A percentile compares a stretch with the other conserved stretches of the same genome.
Evolutionary conservation across 2,888 invertebrate species (phyloP).

Genomic region (Ectemnius cavifrons): DNA sequence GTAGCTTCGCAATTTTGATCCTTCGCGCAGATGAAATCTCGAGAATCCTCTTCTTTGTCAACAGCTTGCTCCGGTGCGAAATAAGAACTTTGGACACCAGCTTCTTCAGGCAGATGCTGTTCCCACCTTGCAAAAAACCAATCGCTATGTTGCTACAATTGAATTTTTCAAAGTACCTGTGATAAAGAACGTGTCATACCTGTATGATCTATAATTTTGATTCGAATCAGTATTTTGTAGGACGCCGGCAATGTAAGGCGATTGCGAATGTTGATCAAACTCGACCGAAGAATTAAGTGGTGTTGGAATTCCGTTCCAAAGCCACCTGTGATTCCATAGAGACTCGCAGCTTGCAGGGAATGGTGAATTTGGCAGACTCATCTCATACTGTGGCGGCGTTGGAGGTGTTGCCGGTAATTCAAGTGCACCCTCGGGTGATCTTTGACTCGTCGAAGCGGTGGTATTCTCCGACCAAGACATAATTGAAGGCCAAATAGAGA

Average conservation of each 20-base stretch:
- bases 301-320: conserved; percentile 45
- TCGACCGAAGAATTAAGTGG: conserved; percentile 15
- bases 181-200: conserved; percentile 40
- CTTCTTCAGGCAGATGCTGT: conserved; percentile 44
- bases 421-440: conserved; percentile 47
- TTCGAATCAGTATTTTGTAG: conserved; percentile 47
- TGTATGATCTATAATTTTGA: conserved; percentile 56
- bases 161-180: background rate
- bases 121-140: conserved; percentile 42
- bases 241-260: conserved; percentile 18
- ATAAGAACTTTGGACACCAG: background rate
- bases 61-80: conserved; percentile 12
- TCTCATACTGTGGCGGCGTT: conserved; percentile 46
- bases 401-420: conserved; percentile 58
- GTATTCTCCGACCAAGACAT: conserved; percentile 45
- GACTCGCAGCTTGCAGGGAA: conserved; percentile 45
- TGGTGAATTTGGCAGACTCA: conserved; percentile 43
- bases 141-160: background rate
- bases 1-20: conserved; percentile 39
- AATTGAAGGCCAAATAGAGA: conserved; percentile 1
- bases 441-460: conserved; percentile 19
- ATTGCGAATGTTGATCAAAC: conserved; percentile 15
- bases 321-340: conserved; percentile 47
- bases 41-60: conserved; percentile 18
- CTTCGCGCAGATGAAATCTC: conserved; percentile 39